These are phyloP conservation scores for Desoria tigrina DNA, from an alignment of 2,888 invertebrate species.

Conservation along the genomic window DNA sequence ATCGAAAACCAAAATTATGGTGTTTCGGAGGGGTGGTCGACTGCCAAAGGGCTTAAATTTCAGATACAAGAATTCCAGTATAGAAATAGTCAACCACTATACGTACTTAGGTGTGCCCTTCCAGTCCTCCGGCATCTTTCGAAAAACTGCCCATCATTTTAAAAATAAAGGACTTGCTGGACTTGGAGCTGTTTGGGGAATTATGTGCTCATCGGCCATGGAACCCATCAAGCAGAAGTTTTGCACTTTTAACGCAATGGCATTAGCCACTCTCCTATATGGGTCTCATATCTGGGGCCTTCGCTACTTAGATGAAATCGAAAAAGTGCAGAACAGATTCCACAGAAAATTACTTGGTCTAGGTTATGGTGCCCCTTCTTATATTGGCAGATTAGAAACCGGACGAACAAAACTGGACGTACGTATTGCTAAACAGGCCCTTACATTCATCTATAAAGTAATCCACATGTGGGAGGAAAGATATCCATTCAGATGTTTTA, in stretches of 20 bases:
- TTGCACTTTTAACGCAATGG: not conserved
- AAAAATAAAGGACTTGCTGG: not conserved
- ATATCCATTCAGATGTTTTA: too few species aligned
- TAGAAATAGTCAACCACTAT: not conserved
- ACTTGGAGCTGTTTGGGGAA: not conserved
- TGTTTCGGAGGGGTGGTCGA: not conserved
- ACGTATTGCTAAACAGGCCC: too few species aligned
- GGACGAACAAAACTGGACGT: too few species aligned
- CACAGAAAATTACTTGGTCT: not conserved
- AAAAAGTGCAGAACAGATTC: not conserved
- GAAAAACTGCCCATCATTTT: not conserved
- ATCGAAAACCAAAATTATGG: not conserved
- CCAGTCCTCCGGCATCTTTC: not conserved
- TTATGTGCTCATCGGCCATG: too few species aligned
- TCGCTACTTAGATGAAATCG: not conserved
- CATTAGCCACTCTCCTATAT: not conserved
- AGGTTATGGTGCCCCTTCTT: not conserved
- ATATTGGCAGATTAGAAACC: not conserved
- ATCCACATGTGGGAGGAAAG: too few species aligned
- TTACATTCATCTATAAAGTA: too few species aligned
- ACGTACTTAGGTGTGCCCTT: not conserved
- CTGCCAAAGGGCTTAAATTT: not conserved
- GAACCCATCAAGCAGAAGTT: not conserved
- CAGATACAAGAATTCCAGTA: not conserved
- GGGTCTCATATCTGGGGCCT: not conserved